Base-by-base conservation (phyloP, 2,797 vertebrate genomes). In the Decapterus maruadsi region DNA sequence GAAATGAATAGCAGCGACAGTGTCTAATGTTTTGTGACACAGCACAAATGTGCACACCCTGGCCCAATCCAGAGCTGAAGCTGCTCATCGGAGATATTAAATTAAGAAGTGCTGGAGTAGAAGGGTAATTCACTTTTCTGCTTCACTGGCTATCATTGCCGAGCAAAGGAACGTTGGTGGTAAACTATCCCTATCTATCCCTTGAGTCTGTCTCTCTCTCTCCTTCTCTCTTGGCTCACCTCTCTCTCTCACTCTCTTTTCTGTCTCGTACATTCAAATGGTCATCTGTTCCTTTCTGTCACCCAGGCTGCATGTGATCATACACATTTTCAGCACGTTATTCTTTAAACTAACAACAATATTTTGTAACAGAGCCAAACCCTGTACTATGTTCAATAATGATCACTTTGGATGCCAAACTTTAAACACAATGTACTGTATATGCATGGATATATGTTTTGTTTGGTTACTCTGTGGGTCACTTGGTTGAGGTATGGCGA, bases 91-190 rank as follows among this genome's bases (percentile, higher is more conserved):
- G 96, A 97, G 97, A 98, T 97, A 99, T 99, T 98, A 97, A 97
- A 99, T 98, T 98, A 99, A 97, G 97, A 96, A 96, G 96, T 95
- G 96, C 96, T 96, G 96, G 96, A 97, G 96, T 96, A 95, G 96
- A 96, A 87, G 96, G 96, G 97, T 97, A 98, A 99, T 99, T 97
- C 96, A 96, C 96, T 98, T 98, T 98, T 98, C 97, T 97, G 97
- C 97, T 96, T 96, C 93, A 95, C 95, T 97, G 96, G 95, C 94
- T 95, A 95, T 91, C 94, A 96, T 96, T 95, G 95, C 93, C 89
- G 91, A 80, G 94, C 93, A 91, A 95, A 86, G 85, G 86, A 91
- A 87, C 40, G 78, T 81, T 84, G 88, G 86, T 89, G 91, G 87
- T 92, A 92, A 93, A 92, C 91, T 90, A 87, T 85, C 83, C 82